Evolutionary conservation across 64 coral and sea anemone species (phyloP), one percentile per base, ranked within the genome.

Genomic region (Porites australiensis): DNA sequence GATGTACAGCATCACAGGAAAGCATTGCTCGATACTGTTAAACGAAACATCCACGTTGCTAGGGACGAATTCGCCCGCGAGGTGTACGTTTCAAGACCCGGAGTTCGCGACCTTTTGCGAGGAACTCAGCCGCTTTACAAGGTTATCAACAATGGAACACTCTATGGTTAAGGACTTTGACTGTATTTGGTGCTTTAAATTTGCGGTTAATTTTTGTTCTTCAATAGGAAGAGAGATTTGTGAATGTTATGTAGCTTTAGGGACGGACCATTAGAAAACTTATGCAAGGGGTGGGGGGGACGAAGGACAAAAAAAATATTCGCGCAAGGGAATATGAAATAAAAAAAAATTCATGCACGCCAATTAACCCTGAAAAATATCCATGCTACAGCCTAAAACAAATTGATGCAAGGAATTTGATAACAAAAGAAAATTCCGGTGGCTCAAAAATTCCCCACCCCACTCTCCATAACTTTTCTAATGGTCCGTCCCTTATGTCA

Each of bases 111-210:
- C 61, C 93, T 93, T 64, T 94, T 94, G 14, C 61, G 86, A 74
- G 93, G 90, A 48, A 92, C 92, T 20, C 91, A 88, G 18, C 98
- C 91, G 15, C 83, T 99, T 61, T 99, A 93, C 71, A 99, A 99
- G 68, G 91, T 99, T 82, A 93, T 99, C 11, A 99, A 97, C 81
- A 97, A 97, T 82, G 95, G 92, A 12, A 97, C 92, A 89, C 64
- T 97, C 6, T 90, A 92, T 63, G 95, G 95, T 55, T 93, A 44
- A 60, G 4, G 44, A 52, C 43, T 45, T 19, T 50, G 4, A 16
- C 21, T 64, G 21, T 13, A 10, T 10, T n/a, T 8, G 21, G 52
- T 58, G 51, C 5, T 13, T 50, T 1, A 23, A 11, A 11, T 82
- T n/a, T 64, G 13, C 2, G 52, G 51, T 23, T 79, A 55, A 13